Conservation (phyloP, 2,113 vertebrate species). For the Laterallus jamaicensis region DNA sequence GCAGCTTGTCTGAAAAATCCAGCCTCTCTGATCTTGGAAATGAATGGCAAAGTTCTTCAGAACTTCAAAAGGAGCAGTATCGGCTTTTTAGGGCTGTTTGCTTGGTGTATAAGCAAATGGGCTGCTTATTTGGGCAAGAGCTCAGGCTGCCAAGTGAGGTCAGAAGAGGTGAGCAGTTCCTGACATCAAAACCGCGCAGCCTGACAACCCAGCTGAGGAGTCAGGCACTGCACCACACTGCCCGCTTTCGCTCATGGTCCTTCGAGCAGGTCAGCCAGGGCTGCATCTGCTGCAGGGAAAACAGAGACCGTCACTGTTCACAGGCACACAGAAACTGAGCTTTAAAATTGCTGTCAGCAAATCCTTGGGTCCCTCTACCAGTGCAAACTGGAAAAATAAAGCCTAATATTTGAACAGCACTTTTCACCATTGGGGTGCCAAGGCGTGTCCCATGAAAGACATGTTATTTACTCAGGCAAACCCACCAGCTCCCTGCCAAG, state of each 20-base stretch:
- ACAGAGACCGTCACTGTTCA: conserved; percentile 20
- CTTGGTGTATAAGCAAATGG: background rate
- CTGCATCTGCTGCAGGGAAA: background rate
- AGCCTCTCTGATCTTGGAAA: background rate
- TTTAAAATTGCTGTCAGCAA: background rate
- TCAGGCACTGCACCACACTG: background rate
- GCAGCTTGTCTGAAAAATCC: background rate
- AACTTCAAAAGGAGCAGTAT: conserved; percentile 5
- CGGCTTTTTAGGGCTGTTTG: background rate
- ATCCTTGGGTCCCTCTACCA: background rate
- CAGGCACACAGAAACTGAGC: background rate
- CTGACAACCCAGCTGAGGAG: background rate
- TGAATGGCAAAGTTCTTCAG: conserved; percentile 16
- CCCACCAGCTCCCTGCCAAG: background rate
- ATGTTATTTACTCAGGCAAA: background rate
- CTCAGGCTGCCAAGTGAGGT: background rate
- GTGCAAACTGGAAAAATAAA: conserved; percentile 29
- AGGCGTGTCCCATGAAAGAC: background rate
- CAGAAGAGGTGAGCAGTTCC: conserved; percentile 6
- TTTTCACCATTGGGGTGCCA: background rate
- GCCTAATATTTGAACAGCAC: background rate
- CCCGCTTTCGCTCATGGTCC: background rate
- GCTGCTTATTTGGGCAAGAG: conserved; percentile 10
- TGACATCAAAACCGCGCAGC: background rate
- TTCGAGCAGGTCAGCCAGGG: background rate